These are phyloP conservation scores for Hermaeophaga mercurialis DNA, from an alignment of 2,888 invertebrate species.

Conservation along the genomic window DNA sequence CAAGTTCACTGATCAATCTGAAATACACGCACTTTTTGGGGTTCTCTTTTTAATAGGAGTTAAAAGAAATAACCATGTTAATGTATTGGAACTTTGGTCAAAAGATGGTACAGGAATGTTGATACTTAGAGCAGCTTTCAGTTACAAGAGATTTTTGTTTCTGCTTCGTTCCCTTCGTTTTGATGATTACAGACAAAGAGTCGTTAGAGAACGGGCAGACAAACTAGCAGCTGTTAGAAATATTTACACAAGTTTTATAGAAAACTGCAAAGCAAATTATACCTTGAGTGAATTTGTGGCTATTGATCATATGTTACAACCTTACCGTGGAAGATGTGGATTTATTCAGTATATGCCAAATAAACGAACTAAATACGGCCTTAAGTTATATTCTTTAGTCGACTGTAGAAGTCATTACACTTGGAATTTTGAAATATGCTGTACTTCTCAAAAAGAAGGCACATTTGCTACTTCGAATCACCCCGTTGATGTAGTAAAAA, in stretches of 20 bases:
- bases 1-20: not conserved
- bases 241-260: not conserved
- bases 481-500: not conserved
- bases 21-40: slow-evolving; percentile 1
- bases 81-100: slow-evolving; percentile 5
- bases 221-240: not conserved
- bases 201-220: not conserved
- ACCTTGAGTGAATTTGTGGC: not conserved
- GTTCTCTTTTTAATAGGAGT: slow-evolving; percentile 10
- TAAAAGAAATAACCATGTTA: slow-evolving; percentile 5
- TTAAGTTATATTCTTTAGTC: not conserved
- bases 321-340: slow-evolving; percentile 2
- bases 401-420: slow-evolving; percentile 3
- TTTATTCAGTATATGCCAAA: slow-evolving; percentile 1
- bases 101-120: slow-evolving; percentile 15
- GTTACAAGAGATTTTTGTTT: slow-evolving; percentile 12
- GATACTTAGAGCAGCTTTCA: slow-evolving; percentile 11
- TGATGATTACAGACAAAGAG: not conserved
- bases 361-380: not conserved
- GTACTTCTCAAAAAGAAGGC: not conserved
- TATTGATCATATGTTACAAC: not conserved
- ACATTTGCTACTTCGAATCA: not conserved
- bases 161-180: not conserved
- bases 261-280: slow-evolving; percentile 1
- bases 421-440: slow-evolving; percentile 9